Evolutionary conservation across 2,888 invertebrate species (phyloP).

Genomic region (Melipona beecheii): DNA sequence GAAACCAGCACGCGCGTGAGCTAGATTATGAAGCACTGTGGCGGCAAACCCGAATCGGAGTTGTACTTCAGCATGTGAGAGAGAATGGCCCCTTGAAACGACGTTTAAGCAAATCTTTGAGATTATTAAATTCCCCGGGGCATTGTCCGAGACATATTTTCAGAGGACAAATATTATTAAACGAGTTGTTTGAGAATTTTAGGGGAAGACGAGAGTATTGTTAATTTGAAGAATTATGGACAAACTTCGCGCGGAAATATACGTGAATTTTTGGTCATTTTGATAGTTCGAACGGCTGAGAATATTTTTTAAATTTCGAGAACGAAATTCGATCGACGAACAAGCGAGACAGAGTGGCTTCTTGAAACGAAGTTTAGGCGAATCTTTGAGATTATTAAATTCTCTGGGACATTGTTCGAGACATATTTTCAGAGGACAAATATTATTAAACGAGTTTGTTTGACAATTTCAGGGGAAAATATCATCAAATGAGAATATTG

Average conservation of each 20-base stretch:
- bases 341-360: background rate
- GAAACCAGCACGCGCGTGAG: constrained; percentile 2
- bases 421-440: too few species aligned
- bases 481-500: background rate
- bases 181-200: too few species aligned
- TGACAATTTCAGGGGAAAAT: background rate
- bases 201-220: background rate
- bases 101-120: background rate
- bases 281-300: too few species aligned
- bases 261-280: background rate
- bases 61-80: background rate
- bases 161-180: too few species aligned
- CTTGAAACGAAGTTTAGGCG: background rate
- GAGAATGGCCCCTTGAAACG: background rate
- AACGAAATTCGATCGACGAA: background rate
- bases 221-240: background rate
- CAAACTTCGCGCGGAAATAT: background rate
- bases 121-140: too few species aligned
- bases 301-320: too few species aligned
- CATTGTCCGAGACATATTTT: too few species aligned
- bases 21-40: constrained; percentile 19
- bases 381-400: background rate
- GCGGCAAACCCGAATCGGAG: constrained; percentile 13
- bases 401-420: too few species aligned
- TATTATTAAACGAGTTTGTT: background rate